phyloP scores from a whole-genome alignment of 2,888 invertebrate species.

The Aleiodes testaceus region DNA sequence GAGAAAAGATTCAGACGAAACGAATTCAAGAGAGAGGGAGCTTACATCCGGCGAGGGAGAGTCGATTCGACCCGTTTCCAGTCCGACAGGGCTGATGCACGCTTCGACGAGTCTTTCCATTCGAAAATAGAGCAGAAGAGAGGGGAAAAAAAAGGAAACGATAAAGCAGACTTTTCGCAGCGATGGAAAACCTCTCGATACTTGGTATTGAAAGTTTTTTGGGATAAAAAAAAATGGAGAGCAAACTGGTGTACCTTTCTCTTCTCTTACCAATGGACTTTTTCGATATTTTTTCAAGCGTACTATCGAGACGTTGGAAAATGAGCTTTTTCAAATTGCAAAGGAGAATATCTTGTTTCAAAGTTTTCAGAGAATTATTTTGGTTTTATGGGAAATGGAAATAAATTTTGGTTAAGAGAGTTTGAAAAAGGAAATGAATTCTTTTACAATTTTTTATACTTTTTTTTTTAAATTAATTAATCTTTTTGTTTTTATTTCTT shows the following conservation, averaged over 20 bases:
- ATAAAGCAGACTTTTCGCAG: constrained; percentile 30
- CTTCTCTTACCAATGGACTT: constrained; percentile 15
- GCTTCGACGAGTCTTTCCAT: constrained; percentile 42
- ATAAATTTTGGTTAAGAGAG: no score
- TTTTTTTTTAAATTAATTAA: no score
- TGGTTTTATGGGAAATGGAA: no score
- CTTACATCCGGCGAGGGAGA: constrained; percentile 8
- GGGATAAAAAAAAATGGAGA: constrained; percentile 31
- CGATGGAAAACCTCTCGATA: constrained; percentile 38
- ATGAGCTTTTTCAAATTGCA: constrained; percentile 34
- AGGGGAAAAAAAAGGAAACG: constrained; percentile 15
- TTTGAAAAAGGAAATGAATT: no score
- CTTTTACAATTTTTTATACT: no score
- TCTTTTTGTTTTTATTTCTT: constrained; percentile 11
- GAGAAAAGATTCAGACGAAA: neutral
- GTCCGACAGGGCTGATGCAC: constrained; percentile 33
- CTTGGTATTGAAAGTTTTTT: constrained; percentile 41
- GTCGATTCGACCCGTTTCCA: constrained; percentile 43
- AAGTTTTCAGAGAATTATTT: constrained; percentile 15
- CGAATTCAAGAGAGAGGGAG: neutral
- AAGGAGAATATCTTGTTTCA: constrained; percentile 26
- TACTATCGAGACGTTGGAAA: constrained; percentile 31
- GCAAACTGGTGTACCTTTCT: constrained; percentile 29
- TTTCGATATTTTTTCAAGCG: constrained; percentile 40
- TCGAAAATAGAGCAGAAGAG: constrained; percentile 32